Base-by-base conservation (phyloP, 2,113 vertebrate species). In the Pseudorhombus dupliciocellatus region DNA sequence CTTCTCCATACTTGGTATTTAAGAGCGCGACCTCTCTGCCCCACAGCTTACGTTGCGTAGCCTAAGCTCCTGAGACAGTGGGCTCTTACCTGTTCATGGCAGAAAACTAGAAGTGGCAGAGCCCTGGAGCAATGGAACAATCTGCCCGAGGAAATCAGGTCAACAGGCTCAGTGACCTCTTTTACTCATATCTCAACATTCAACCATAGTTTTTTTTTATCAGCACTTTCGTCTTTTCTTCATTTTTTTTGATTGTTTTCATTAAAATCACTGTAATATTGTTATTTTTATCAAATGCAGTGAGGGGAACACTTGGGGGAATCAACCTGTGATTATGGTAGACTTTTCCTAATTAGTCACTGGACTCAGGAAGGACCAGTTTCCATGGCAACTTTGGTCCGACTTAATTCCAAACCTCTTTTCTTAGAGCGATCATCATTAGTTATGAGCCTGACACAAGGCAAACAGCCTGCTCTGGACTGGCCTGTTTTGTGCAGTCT, bases 401-500 rank as follows among this genome's bases (percentile, higher is more conserved):
- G 7, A 20, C 46, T 7, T 15, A 50, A 5, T 50, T 52, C 4
- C n/a, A n/a, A 64, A 34, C 26, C 30, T 54, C 28, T 59, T n/a
- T 50, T 57, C 81, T 87, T 14, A 44, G 16, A 44, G 4, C 37
- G 4, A 44, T 4, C 5, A 44, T 16, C 1, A 44, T 44, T 14
- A 44, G 5, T 37, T 37, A 28, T 28, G 2, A 3, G 26, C 16
- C 12, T 16, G 15, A 44, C 16, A 15, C 16, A 18, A 44, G 20
- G 20, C 6, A 21, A 50, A n/a, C 6, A n/a, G 20, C 18, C 18
- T 18, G 4, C 46, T n/a, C 2, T 50, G 2, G 46, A 2, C 1
- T 50, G 18, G n/a, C 70, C 62, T 79, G 70, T 66, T 80, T 65
- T 66, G 60, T 80, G 71, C 11, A 11, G 18, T 56, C 48, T 30